Percentiles rank a stretch among this genome's conserved stretches.
These are phyloP conservation scores for Pedicia rivosa DNA, from an alignment of 2,888 invertebrate species.

Conservation along the genomic window DNA sequence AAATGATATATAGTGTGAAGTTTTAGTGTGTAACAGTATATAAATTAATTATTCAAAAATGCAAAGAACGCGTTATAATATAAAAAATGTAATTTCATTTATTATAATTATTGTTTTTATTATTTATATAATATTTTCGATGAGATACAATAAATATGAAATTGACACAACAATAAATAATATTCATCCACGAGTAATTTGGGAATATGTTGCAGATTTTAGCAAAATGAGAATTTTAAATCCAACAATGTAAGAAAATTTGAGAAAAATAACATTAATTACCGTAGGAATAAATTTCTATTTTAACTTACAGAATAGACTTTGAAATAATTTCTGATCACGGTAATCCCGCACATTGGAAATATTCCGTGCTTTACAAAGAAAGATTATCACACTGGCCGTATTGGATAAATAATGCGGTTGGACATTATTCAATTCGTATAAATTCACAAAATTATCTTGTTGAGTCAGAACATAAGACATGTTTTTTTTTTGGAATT, in stretches of 20 bases:
- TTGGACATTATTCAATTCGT: constrained; percentile 41
- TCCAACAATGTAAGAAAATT: constrained; percentile 48
- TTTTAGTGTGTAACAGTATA: no score
- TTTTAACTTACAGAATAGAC: constrained; percentile 32
- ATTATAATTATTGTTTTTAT: constrained; percentile 2
- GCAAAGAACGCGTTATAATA: constrained; percentile 9
- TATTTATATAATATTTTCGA: constrained; percentile 22
- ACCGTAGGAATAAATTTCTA: no score
- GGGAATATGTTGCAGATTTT: constrained; percentile 63
- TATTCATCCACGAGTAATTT: constrained; percentile 41
- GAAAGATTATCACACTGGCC: constrained; percentile 50
- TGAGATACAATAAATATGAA: constrained; percentile 28
- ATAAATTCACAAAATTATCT: no score
- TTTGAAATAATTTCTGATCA: constrained; percentile 46
- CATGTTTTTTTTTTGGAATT: constrained; percentile 40
- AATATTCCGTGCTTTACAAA: constrained; percentile 45
- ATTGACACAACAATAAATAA: constrained; percentile 35
- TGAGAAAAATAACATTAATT: background rate
- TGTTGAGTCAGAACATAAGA: constrained; percentile 43
- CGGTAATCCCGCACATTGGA: constrained; percentile 52
- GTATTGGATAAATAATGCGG: constrained; percentile 38
- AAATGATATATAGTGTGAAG: no score
- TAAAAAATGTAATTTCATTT: constrained; percentile 5
- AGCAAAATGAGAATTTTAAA: constrained; percentile 53
- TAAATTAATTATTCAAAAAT: constrained; percentile 3